Base-by-base conservation (phyloP, 1,140 invertebrate species). In the Antheraea pernyi region DNA sequence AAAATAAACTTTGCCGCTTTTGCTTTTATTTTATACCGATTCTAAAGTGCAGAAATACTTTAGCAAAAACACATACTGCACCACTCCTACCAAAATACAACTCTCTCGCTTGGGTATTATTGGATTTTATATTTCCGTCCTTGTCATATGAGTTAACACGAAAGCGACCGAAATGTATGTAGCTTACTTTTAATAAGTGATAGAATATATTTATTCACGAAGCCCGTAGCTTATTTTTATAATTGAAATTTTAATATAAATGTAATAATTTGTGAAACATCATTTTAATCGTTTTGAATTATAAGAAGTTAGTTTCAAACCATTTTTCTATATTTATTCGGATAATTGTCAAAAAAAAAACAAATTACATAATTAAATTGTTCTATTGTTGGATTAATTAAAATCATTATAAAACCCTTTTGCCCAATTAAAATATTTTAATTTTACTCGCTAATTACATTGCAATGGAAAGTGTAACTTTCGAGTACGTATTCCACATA, bases 51-150 rank as follows among this genome's bases (percentile, higher is more conserved):
- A 87, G 84, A 83, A 85, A 86, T 83, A 77, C 79, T 68, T 71
- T 73, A 75, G 77, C 86, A 90, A 88, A 90, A 90, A 90, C 85
- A 82, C 85, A 88, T 89, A 89, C 85, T 85, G 88, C 84, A 91
- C 88, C 84, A 82, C 81, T 86, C 82, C 82, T 73, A 71, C 78
- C 74, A 72, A 82, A 84, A 82, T 79, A 61, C 74, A 67, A 39
- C 59, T 61, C 62, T 85, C 83, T 78, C 77, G 60, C 76, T 88
- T 76, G 68, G 4, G 46, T 53, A 13, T 53, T 11, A 69, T 58
- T 22, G 16, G 7, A 30, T 36, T 13, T 59, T 61, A 64, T 71
- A 67, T 72, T 46, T 19, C 67, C 46, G 72, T 83, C 76, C 68
- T 71, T 78, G 60, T 88, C 80, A 59, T 70, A 62, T 37, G 61